Evolutionary conservation across 2,113 vertebrate genomes (phyloP).

Genomic region (Probosciger aterrimus): DNA sequence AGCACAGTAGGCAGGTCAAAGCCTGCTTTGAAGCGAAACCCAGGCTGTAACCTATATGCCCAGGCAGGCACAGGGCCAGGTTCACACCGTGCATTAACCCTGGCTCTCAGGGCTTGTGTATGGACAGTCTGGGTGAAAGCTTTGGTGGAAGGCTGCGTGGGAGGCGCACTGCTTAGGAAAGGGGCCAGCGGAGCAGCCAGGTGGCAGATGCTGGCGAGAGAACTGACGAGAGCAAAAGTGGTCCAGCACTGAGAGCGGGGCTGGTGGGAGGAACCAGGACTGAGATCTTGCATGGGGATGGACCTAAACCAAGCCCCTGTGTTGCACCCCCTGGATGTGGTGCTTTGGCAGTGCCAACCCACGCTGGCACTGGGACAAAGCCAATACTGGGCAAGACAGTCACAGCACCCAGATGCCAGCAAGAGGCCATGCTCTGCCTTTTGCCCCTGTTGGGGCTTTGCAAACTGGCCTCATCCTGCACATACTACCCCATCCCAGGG

Average conservation of each 20-base stretch:
- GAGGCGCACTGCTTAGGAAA: not conserved
- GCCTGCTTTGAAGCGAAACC: constrained; percentile 61
- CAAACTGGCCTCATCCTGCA: not conserved
- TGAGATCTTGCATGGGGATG: accelerated
- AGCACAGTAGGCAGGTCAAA: constrained; percentile 54
- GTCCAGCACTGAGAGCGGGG: not conserved
- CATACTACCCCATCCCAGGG: not conserved
- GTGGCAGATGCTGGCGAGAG: not conserved
- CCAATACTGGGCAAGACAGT: not conserved
- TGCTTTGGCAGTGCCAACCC: not conserved
- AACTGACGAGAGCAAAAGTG: not conserved
- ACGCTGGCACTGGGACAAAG: not conserved
- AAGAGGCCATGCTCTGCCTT: not conserved
- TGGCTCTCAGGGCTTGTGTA: constrained; percentile 28
- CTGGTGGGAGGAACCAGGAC: not conserved
- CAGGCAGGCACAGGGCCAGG: constrained; percentile 26
- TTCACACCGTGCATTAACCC: not conserved
- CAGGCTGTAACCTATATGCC: constrained; percentile 34
- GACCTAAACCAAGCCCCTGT: not conserved
- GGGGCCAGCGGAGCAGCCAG: not conserved
- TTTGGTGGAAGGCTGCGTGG: constrained; percentile 29
- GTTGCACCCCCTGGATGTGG: not conserved
- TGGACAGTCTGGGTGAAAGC: constrained; percentile 37
- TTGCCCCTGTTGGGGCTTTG: not conserved
- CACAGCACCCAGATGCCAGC: not conserved